These are phyloP conservation scores for Henicopernis longicauda DNA, from an alignment of 2,113 vertebrate genomes.

Conservation along the genomic window DNA sequence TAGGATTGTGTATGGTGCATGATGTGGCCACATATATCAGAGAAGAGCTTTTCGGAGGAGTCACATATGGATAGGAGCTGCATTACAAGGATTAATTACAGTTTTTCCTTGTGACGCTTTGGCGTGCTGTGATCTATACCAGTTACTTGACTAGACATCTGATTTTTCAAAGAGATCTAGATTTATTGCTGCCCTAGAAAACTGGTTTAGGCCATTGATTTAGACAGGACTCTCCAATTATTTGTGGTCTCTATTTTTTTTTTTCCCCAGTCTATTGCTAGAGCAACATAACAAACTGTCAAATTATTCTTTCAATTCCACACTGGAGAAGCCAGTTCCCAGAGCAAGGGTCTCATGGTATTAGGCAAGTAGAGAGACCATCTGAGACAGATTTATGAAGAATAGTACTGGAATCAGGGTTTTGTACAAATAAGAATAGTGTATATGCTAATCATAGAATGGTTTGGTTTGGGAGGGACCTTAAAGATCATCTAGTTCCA, in stretches of 20 bases:
- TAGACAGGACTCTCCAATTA: not conserved
- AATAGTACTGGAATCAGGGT: not conserved
- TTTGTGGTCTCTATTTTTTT: not conserved
- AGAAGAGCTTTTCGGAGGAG: not conserved
- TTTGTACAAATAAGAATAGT: not conserved
- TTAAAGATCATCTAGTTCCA: too few relatives aligned
- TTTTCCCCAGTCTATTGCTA: not conserved
- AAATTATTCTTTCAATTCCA: not conserved
- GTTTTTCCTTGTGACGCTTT: slow-evolving; percentile 3
- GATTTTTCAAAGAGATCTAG: slow-evolving; percentile 10
- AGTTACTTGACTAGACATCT: not conserved
- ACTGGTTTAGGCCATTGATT: not conserved
- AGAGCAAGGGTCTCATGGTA: not conserved
- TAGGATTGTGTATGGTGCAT: not conserved
- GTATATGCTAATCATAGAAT: not conserved
- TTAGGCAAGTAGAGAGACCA: not conserved
- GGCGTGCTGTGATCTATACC: not conserved
- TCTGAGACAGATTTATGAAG: not conserved
- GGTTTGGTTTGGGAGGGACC: too few relatives aligned
- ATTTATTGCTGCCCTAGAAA: not conserved
- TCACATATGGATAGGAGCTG: not conserved
- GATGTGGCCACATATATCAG: not conserved
- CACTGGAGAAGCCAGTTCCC: not conserved
- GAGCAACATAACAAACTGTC: not conserved
- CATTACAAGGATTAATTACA: not conserved